Evolutionary conservation across 2,888 invertebrate species (phyloP), one percentile per base, ranked within the genome.

Genomic region (Nysson spinosus): DNA sequence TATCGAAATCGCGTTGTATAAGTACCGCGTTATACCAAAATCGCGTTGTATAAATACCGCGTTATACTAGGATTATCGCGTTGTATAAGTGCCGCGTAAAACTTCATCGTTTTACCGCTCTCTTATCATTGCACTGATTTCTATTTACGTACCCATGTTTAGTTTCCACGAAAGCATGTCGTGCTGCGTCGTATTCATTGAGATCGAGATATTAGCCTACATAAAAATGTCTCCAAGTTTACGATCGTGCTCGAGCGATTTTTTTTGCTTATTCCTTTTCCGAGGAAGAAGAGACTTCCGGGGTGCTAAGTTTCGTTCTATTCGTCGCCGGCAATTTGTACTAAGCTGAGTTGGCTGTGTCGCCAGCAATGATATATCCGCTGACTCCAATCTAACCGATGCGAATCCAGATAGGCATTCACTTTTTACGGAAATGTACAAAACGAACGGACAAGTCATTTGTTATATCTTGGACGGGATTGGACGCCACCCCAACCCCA

Each of bases 291-390:
- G 11, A 7, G n/a, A 52, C 26, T 47, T 34, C 28, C 35, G 14
- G 39, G 14, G 11, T 39, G 16, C 4, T 24, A 61, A 55, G 22
- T 44, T n/a, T 42, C 37, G 32, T 47, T 40, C 35, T 47, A 37
- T 44, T 46, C 39, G 30, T 39, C 40, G 9, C 14, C 11, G 24
- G 37, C 52, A 64, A 58, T 52, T 63, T 52, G 24, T 40, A 14
- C 30, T 34, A 35, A 22, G 46, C 30, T 32, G 34, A 43, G 17
- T 40, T 24, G 34, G 20, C 47, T 11, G 7, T 16, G 40, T 32
- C 40, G 17, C 42, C 42, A 5, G 22, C 14, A 47, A 47, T 55
- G 42, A 61, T 28, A 28, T 30, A 40, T 54, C 19, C 20, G 11
- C 37, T 22, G 44, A 12, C n/a, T 24, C 56, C 51, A 32, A 46